Evolutionary conservation across 37 sponge, comb jelly and placozoan genomes (phyloP), one percentile per base, ranked within the genome.

Genomic region (Axinella damicornis): DNA sequence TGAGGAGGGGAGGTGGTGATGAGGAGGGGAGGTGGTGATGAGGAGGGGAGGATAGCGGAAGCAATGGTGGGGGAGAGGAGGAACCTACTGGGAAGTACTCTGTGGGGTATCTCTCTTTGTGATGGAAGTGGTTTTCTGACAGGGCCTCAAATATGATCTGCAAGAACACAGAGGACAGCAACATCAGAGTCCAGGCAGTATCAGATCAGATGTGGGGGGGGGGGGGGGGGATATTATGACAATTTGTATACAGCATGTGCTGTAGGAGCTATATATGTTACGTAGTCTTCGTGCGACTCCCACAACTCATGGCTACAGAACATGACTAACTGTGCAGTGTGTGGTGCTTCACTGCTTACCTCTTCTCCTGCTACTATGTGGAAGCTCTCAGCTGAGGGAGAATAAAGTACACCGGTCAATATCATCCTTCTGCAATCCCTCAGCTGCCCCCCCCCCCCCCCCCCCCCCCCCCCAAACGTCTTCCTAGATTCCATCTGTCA

Each of bases 41-140:
- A 46, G 34, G 32, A 11, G 34, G 5, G 32, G 32, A 35, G 21
- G 5, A 15, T 2, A 34, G 32, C 11, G 4, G 46, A 9, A 46
- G 46, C 6, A 46, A 9, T 46, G 46, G 46, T 46, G 46, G 9
- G 46, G 46, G 46, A 46, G 9, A 46, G 9, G 46, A 46, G 46
- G 46, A 46, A 46, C 46, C 9, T 55, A 64, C 88, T 57, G 92
- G 92, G 36, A 76, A 92, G 70, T 72, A 92, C 0, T 83, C 79
- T 21, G 55, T 65, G 15, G 92, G 92, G 57, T 83, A 92, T 32
- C 74, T 92, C 73, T 92, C 77, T 66, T 87, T 92, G 14, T 28
- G 20, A 39, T 65, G 72, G n/a, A 34, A 55, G 53, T 53, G 61
- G 79, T 85, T 73, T 25, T 19, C 41, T 2, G 39, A 17, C 25